Percentiles rank a stretch among this genome's conserved stretches.
These are phyloP conservation scores for Nesoenas mayeri DNA, from an alignment of 2,113 vertebrate genomes.

Conservation along the genomic window DNA sequence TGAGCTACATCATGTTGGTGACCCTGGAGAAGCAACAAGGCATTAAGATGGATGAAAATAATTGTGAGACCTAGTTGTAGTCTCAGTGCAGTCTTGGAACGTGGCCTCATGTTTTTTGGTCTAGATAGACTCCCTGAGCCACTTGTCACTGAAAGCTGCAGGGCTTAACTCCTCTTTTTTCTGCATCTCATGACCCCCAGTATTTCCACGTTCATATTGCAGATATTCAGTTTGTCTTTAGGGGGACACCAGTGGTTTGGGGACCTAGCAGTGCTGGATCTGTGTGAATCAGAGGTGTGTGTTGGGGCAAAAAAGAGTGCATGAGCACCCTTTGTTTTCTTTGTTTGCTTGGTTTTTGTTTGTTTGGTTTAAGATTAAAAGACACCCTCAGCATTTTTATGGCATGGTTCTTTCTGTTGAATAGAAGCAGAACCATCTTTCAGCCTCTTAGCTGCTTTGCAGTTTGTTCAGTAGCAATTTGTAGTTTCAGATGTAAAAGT, in stretches of 20 bases:
- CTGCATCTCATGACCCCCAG: not conserved
- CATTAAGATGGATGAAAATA: not conserved
- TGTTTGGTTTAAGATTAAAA: not conserved
- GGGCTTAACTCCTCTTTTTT: not conserved
- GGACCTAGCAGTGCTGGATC: not conserved
- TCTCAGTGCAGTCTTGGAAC: not conserved
- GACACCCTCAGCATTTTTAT: not conserved
- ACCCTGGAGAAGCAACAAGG: not conserved
- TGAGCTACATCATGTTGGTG: not conserved
- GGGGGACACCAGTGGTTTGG: not conserved
- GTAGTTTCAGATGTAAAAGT: not conserved
- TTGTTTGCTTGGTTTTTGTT: too few relatives aligned
- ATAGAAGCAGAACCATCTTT: not conserved
- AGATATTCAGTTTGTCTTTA: not conserved
- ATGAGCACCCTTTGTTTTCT: not conserved
- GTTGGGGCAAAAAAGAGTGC: not conserved
- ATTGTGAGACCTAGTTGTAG: not conserved
- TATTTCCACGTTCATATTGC: not conserved
- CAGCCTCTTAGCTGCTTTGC: not conserved
- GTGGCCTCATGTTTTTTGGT: not conserved
- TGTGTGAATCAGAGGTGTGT: not conserved
- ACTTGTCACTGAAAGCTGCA: not conserved
- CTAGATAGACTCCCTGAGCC: not conserved
- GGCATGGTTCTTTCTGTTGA: not conserved
- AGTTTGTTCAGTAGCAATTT: not conserved